A percentile compares a stretch with the other conserved stretches of the same genome.
Evolutionary conservation across 2,797 vertebrate genomes (phyloP).

Genomic region (Nyctibius grandis): DNA sequence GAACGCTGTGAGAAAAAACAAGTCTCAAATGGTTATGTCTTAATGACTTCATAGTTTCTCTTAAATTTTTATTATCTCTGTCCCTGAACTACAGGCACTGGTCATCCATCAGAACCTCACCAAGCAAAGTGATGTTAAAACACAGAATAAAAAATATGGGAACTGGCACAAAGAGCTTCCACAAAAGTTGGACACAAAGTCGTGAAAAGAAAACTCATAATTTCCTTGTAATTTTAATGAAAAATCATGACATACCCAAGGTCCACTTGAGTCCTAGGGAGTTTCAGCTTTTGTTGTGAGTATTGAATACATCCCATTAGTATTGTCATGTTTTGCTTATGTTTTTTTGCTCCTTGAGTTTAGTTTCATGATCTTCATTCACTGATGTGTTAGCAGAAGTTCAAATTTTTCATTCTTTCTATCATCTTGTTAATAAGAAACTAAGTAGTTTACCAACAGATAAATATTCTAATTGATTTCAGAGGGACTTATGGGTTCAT

Average conservation of each 20-base stretch:
- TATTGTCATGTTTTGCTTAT: neutral
- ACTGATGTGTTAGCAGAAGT: neutral
- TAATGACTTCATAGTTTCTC: neutral
- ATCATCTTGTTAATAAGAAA: neutral
- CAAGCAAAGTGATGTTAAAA: neutral
- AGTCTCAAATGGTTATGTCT: neutral
- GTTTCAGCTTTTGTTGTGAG: neutral
- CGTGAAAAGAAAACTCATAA: neutral
- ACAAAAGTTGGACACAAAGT: neutral
- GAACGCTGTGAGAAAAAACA: neutral
- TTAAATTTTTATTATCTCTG: neutral
- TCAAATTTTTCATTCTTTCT: neutral
- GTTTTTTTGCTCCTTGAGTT: neutral
- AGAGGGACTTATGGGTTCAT: neutral
- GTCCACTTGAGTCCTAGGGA: neutral
- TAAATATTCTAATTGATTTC: neutral
- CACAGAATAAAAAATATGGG: neutral
- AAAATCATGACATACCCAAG: neutral
- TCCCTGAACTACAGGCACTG: neutral
- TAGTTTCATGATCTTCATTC: neutral
- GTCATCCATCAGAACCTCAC: neutral
- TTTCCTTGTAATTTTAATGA: neutral
- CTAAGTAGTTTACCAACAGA: neutral
- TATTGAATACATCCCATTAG: neutral
- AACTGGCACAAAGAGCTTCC: neutral